Conservation (phyloP, 1,140 invertebrate species). For the Listronotus oregonensis region DNA sequence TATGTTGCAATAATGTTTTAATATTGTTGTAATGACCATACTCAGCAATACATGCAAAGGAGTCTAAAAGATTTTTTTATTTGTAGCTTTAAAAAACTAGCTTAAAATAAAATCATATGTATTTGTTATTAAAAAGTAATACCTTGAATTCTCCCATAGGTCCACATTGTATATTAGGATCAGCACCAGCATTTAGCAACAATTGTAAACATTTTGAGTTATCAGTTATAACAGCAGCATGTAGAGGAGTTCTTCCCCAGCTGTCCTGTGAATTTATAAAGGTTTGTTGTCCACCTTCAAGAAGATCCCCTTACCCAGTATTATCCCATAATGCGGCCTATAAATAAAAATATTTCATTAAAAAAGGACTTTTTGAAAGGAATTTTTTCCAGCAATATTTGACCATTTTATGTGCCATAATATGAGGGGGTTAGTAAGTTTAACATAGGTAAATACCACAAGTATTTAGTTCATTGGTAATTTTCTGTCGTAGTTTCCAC, state of each 20-base stretch:
- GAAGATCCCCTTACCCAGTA: slow-evolving; percentile 81
- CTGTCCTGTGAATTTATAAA: slow-evolving; percentile 75
- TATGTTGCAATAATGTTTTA: slow-evolving; percentile 67
- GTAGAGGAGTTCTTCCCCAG: slow-evolving; percentile 79
- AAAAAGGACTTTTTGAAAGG: no score
- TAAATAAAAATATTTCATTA: slow-evolving; percentile 4
- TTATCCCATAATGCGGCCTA: slow-evolving; percentile 91
- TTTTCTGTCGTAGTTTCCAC: no score
- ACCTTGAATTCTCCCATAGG: slow-evolving; percentile 66
- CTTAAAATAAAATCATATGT: no score
- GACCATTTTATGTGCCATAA: no score
- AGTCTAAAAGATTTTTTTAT: slow-evolving; percentile 61
- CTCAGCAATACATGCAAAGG: slow-evolving; percentile 81
- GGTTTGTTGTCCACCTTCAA: slow-evolving; percentile 72
- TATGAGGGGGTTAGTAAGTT: no score
- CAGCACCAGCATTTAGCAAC: slow-evolving; percentile 73
- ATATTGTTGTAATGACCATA: slow-evolving; percentile 78
- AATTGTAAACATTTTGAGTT: slow-evolving; percentile 79
- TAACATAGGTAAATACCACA: no score
- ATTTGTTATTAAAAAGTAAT: slow-evolving; percentile 5
- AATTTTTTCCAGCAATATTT: no score
- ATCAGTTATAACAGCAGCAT: slow-evolving; percentile 87
- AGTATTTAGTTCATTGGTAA: no score
- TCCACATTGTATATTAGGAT: slow-evolving; percentile 72
- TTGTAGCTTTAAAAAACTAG: background rate